Evolutionary conservation across 2,797 vertebrate species (phyloP).

Genomic region (Enteromius thamalakanensis): DNA sequence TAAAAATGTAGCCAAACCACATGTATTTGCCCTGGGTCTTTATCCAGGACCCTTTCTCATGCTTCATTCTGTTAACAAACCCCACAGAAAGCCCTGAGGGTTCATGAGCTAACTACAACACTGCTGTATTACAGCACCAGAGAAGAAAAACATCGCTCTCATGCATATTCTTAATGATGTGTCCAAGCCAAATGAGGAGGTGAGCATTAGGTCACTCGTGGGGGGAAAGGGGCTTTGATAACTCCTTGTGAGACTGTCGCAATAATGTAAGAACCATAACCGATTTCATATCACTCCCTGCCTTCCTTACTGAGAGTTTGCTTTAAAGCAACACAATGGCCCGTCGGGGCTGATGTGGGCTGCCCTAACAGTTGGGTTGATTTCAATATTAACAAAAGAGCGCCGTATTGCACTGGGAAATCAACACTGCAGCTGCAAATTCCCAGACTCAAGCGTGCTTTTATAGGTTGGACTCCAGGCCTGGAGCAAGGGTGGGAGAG

Average conservation of each 20-base stretch:
- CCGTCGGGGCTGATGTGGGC: slow-evolving; percentile 26
- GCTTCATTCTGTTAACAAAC: slow-evolving; percentile 52
- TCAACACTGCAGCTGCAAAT: slow-evolving; percentile 46
- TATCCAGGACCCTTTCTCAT: slow-evolving; percentile 47
- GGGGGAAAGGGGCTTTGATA: slow-evolving; percentile 41
- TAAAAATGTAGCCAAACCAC: slow-evolving; percentile 44
- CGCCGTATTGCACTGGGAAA: slow-evolving; percentile 41
- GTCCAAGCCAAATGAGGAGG: slow-evolving; percentile 44
- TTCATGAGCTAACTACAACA: slow-evolving; percentile 41
- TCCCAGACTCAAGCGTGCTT: slow-evolving; percentile 36
- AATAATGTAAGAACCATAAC: slow-evolving; percentile 42
- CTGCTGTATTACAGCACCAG: slow-evolving; percentile 25
- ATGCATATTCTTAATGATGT: slow-evolving; percentile 52
- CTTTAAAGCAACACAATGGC: slow-evolving; percentile 36
- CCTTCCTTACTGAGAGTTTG: slow-evolving; percentile 23
- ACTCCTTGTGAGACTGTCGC: slow-evolving; percentile 37
- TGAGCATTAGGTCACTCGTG: slow-evolving; percentile 40
- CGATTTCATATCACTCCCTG: slow-evolving; percentile 42
- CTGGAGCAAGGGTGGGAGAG: slow-evolving; percentile 27
- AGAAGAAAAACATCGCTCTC: slow-evolving; percentile 42
- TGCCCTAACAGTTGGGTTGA: slow-evolving; percentile 26
- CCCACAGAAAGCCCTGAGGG: slow-evolving; percentile 41
- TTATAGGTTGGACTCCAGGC: slow-evolving; percentile 45
- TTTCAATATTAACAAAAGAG: slow-evolving; percentile 53
- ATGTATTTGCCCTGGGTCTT: slow-evolving; percentile 45